These are phyloP conservation scores for Drosophila putrida DNA, from an alignment of 2,888 invertebrate species.

Conservation along the genomic window DNA sequence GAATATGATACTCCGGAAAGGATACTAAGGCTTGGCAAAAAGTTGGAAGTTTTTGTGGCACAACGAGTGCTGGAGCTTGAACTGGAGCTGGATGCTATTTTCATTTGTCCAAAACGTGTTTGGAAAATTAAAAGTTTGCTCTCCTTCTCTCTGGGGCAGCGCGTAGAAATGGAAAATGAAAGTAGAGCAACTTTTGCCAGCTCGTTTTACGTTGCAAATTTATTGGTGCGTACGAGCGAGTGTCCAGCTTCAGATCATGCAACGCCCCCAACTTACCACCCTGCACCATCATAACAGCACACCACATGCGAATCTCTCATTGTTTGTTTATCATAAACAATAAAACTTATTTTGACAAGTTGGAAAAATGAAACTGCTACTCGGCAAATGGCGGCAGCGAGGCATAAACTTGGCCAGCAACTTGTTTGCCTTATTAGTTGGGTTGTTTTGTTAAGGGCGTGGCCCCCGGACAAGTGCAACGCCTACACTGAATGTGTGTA, in stretches of 20 bases:
- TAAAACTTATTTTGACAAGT: constrained; percentile 78
- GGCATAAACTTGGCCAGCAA: constrained; percentile 45
- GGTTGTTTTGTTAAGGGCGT: constrained; percentile 4
- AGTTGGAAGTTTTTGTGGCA: constrained; percentile 38
- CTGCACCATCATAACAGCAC: not conserved
- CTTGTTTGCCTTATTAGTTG: constrained; percentile 61
- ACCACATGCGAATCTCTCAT: constrained; percentile 34
- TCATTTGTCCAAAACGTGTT: constrained; percentile 77
- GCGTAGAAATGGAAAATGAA: constrained; percentile 57
- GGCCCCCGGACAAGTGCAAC: constrained; percentile 39
- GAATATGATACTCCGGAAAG: constrained; percentile 61
- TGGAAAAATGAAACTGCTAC: constrained; percentile 69
- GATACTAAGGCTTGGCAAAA: constrained; percentile 31
- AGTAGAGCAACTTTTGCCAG: constrained; percentile 60
- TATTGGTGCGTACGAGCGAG: constrained; percentile 47
- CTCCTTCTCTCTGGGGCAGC: constrained; percentile 5
- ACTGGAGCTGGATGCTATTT: constrained; percentile 51
- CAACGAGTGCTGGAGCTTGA: constrained; percentile 7
- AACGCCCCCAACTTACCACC: not conserved
- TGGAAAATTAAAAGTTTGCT: constrained; percentile 75
- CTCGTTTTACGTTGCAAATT: constrained; percentile 62
- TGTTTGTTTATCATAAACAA: constrained; percentile 77
- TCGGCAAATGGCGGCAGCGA: constrained; percentile 31
- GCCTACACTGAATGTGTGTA: constrained; percentile 5
- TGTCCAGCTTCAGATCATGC: constrained; percentile 24